These are phyloP conservation scores for Chaitophorus viminalis DNA, from an alignment of 2,888 invertebrate species.

Conservation along the genomic window DNA sequence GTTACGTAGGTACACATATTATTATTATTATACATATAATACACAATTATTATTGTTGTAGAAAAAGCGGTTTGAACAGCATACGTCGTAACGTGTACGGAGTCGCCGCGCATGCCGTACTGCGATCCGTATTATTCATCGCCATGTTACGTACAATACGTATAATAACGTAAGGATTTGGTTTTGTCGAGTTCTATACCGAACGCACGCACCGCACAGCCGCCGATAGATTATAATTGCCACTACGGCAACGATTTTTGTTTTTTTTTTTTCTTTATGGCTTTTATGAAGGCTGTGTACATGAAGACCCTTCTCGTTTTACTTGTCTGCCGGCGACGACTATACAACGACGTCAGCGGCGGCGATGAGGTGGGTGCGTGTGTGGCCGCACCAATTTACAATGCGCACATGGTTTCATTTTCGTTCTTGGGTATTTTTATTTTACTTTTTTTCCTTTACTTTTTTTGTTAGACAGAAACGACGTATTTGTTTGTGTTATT, in stretches of 20 bases:
- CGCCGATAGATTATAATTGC: no score
- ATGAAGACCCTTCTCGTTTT: constrained; percentile 33
- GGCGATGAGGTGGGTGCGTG: constrained; percentile 11
- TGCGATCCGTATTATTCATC: no score
- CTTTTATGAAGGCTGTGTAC: neutral
- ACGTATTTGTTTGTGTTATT: neutral
- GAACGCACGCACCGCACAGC: no score
- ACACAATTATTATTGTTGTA: no score
- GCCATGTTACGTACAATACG: no score
- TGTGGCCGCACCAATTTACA: constrained; percentile 1
- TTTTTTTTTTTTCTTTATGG: neutral
- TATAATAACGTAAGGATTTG: neutral
- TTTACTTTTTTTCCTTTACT: neutral
- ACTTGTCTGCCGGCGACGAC: neutral
- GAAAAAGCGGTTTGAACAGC: no score
- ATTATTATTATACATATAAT: no score
- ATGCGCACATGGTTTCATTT: constrained; percentile 27
- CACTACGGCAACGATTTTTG: neutral
- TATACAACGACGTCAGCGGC: neutral
- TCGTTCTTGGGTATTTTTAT: neutral
- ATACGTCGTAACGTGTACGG: no score
- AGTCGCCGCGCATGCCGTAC: no score
- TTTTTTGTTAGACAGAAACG: neutral
- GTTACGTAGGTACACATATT: no score
- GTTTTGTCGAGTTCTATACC: constrained; percentile 17